Base-by-base conservation (phyloP, 2,113 vertebrate species). In the Alosa alosa region DNA sequence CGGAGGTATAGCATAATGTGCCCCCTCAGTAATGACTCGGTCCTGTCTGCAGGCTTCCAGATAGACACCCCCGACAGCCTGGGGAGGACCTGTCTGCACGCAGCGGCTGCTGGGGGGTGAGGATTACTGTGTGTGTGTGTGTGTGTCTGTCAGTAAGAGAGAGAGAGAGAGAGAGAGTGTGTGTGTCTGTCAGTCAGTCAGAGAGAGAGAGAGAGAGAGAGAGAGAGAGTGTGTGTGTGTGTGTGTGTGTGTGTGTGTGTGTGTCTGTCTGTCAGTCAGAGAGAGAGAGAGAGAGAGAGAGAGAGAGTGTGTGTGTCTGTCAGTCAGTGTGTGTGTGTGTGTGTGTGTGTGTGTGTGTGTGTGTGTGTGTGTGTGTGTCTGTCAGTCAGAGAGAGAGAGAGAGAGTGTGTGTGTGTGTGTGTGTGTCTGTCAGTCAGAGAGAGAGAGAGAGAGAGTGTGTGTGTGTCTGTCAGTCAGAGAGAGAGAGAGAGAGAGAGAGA, bases 31-130 rank as follows among this genome's bases (percentile, higher is more conserved):
- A 98, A 97, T 94, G 96, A 97, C 95, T 97, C 94, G 95, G 96
- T 98, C 96, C 96, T 98, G 95, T 98, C 95, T 95, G 96, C 97
- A 99, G 98, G 98, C 96, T 99, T 99, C 95, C 97, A 97, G 93
- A 98, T 99, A 92, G 97, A 99, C 95, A 98, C 97, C 82, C 97
- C 98, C 1, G 98, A 99, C 94, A 96, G 92, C 84, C 96, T 98
- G 87, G 98, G 98, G 90, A 97, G 98, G 94, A 99, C 97, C 2
- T 99, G 98, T 91, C 97, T 99, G 89, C 98, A 99, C 2, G 98
- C 98, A 5, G 98, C 98, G 0, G 98, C 98, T 20, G 97, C 98
- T 8, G 98, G 98, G 95, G 98, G 98, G 98, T 99, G 93, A 97
- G 98, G 96, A 86, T 44, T 18, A 47, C 47, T 22, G 50, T 39